Evolutionary conservation across 2,797 vertebrate species (phyloP).

Genomic region (Coracias cyanogaster): DNA sequence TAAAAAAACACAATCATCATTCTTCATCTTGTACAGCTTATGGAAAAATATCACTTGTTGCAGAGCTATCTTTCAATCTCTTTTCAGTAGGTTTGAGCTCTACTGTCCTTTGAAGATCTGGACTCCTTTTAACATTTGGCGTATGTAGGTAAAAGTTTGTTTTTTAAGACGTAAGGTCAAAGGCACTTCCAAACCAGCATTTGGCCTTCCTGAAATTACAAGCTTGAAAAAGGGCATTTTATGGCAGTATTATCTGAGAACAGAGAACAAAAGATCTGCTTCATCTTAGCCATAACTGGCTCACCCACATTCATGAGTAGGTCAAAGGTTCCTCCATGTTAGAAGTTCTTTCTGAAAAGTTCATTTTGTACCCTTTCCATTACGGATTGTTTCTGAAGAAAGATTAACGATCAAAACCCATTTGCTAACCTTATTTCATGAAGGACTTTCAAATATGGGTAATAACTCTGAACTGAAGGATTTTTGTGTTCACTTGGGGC

Average conservation of each 20-base stretch:
- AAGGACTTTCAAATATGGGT: not conserved
- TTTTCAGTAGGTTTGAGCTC: not conserved
- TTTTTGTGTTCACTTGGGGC: not conserved
- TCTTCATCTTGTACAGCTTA: not conserved
- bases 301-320: not conserved
- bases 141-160: not conserved
- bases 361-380: slow-evolving; percentile 31
- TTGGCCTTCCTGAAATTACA: slow-evolving; percentile 13
- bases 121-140: slow-evolving; percentile 25
- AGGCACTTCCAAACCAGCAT: slow-evolving; percentile 39
- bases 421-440: slow-evolving; percentile 21
- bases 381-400: slow-evolving; percentile 22
- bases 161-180: slow-evolving; percentile 45
- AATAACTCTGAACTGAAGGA: not conserved
- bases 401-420: slow-evolving; percentile 18
- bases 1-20: not conserved
- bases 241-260: not conserved
- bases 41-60: not conserved
- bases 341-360: slow-evolving; percentile 29
- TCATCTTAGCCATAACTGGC: not conserved
- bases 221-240: slow-evolving; percentile 29
- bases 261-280: slow-evolving; percentile 32
- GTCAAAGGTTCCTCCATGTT: slow-evolving; percentile 40
- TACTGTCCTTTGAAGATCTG: not conserved
- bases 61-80: not conserved